phyloP scores from a whole-genome alignment of 2,888 invertebrate genomes.

The Macaria liturata region DNA sequence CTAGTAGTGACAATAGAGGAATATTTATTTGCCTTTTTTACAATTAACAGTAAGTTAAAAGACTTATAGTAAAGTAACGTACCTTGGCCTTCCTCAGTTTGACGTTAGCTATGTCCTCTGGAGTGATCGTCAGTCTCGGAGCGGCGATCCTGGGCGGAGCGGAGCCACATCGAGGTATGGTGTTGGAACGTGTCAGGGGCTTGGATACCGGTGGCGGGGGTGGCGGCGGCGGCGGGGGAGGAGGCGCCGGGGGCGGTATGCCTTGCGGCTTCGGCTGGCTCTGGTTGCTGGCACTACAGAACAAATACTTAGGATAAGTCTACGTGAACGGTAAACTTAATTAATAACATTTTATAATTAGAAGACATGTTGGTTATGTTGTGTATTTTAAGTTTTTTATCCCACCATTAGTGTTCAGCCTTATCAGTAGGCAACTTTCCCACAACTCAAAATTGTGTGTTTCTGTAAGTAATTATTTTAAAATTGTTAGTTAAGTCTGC shows the following conservation, averaged over 20 bases:
- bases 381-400: too few species aligned
- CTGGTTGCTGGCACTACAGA: constrained; percentile 40
- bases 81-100: constrained; percentile 75
- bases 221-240: constrained; percentile 59
- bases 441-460: too few species aligned
- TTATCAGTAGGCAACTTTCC: too few species aligned
- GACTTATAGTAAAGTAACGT: constrained; percentile 6
- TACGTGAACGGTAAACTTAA: too few species aligned
- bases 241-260: constrained; percentile 55
- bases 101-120: constrained; percentile 75
- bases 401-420: too few species aligned
- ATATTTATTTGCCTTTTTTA: too few species aligned
- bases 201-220: constrained; percentile 45
- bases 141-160: constrained; percentile 64
- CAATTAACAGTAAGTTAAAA: too few species aligned
- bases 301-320: not conserved
- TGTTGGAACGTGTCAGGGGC: constrained; percentile 55
- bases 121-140: constrained; percentile 70
- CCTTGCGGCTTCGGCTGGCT: constrained; percentile 28
- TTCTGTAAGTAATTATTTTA: not conserved
- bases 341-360: too few species aligned
- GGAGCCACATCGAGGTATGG: constrained; percentile 68
- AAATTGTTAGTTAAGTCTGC: not conserved
- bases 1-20: not conserved
- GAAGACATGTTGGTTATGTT: too few species aligned